phyloP scores from a whole-genome alignment of 1,140 invertebrate genomes.

The Trichonephila inaurata region DNA sequence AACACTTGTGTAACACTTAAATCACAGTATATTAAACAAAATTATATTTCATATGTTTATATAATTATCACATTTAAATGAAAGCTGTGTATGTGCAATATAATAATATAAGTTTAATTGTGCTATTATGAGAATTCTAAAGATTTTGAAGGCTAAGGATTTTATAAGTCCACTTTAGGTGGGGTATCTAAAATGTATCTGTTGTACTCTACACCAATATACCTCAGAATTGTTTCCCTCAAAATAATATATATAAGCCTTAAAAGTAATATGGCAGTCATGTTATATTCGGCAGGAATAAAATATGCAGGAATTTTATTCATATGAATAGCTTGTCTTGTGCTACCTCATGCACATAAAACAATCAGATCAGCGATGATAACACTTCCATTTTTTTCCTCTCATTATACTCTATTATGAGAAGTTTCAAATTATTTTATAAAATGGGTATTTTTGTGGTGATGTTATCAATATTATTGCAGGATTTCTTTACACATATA shows the following conservation, averaged over 20 bases:
- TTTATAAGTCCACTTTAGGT: background rate
- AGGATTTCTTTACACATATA: background rate
- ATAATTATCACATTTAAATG: background rate
- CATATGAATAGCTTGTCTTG: background rate
- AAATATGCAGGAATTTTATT: slow-evolving; percentile 32
- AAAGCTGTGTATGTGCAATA: background rate
- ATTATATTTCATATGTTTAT: background rate
- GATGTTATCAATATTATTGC: slow-evolving; percentile 23
- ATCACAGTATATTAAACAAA: background rate
- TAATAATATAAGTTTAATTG: background rate
- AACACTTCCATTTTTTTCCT: slow-evolving; percentile 30
- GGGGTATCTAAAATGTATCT: background rate
- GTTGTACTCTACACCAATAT: slow-evolving; percentile 9
- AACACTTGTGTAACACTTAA: too few relatives aligned
- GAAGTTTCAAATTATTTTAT: slow-evolving; percentile 24
- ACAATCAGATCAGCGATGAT: slow-evolving; percentile 50
- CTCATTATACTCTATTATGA: background rate
- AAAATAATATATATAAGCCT: slow-evolving; percentile 42
- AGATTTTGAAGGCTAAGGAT: background rate
- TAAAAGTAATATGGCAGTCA: background rate
- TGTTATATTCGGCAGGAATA: slow-evolving; percentile 44
- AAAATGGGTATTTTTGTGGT: slow-evolving; percentile 32
- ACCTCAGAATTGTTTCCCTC: slow-evolving; percentile 63
- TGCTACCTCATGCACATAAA: slow-evolving; percentile 66
- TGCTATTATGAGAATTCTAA: background rate